These are phyloP conservation scores for Xylocopa sonorina DNA, from an alignment of 1,140 invertebrate species.

Conservation along the genomic window DNA sequence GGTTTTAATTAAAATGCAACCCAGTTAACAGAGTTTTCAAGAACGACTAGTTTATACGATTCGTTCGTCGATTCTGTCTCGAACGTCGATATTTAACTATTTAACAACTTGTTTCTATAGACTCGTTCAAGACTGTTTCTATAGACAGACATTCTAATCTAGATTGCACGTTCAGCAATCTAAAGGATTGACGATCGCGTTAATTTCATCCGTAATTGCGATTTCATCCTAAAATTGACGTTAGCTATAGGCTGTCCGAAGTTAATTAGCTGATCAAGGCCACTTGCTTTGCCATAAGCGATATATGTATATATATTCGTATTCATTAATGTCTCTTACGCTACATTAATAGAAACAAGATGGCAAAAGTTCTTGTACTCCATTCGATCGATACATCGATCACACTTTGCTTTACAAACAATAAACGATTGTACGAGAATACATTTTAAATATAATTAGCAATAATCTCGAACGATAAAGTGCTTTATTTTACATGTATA, in stretches of 20 bases:
- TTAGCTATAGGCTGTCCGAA: background rate
- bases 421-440: too few species aligned
- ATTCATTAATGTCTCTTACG: too few species aligned
- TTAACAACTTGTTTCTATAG: background rate
- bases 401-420: too few species aligned
- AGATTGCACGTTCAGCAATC: conserved; percentile 31
- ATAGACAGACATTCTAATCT: conserved; percentile 6
- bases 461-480: too few species aligned
- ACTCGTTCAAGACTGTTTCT: background rate
- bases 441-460: too few species aligned
- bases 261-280: background rate
- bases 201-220: background rate
- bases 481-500: too few species aligned
- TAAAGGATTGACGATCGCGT: background rate
- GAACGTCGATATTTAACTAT: background rate
- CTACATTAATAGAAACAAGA: too few species aligned
- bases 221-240: background rate
- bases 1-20: background rate
- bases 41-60: background rate
- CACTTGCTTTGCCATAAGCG: background rate
- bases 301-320: too few species aligned
- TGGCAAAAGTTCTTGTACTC: too few species aligned
- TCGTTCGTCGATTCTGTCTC: background rate
- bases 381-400: too few species aligned
- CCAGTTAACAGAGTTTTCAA: background rate